Evolutionary conservation across 2,888 invertebrate genomes (phyloP), one percentile per base, ranked within the genome.

Genomic region (Stegophylla sp.): DNA sequence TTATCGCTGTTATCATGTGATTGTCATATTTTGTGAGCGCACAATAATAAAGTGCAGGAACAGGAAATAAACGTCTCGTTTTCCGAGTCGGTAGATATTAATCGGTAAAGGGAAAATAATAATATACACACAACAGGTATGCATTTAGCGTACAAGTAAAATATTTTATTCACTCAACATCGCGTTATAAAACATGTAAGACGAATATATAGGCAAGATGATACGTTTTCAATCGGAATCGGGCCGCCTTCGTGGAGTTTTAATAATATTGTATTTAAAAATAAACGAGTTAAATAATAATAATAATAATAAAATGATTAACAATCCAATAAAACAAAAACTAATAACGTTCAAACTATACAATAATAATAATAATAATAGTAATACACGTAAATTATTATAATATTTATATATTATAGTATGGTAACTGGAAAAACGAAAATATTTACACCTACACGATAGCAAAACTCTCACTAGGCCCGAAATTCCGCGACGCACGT

Each of bases 311-410:
- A n/a, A 73, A 48, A 45, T 2, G 28, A 0, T 53, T n/a, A 75
- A 75, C 75, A 66, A 41, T 64, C 41, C 34, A 75, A 75, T 75
- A 66, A 75, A 66, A 66, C 10, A 75, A 66, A 72, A 61, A 61
- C 74, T 17, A n/a, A 23, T 75, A 64, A 75, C 75, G 51, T 15
- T 34, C 34, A 53, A 75, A 53, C 41, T 66, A 53, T 75, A 53
- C 64, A 75, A 63, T 43, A 66, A 75, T 75, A 75, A 75, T 64
- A 5, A 34, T 34, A n/a, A 67, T 45, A 72, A 23, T 73, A 53
- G 43, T 20, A 59, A 45, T 23, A 41, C 34, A 34, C 34, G 7
- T 34, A 34, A 7, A 5, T 34, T n/a, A 28, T 61, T 34, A 61
- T 61, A 34, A 34, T 61, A 28, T 17, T 34, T 5, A 28, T 28